phyloP scores from a whole-genome alignment of 2,888 invertebrate species.

The Petrophora chlorosata region DNA sequence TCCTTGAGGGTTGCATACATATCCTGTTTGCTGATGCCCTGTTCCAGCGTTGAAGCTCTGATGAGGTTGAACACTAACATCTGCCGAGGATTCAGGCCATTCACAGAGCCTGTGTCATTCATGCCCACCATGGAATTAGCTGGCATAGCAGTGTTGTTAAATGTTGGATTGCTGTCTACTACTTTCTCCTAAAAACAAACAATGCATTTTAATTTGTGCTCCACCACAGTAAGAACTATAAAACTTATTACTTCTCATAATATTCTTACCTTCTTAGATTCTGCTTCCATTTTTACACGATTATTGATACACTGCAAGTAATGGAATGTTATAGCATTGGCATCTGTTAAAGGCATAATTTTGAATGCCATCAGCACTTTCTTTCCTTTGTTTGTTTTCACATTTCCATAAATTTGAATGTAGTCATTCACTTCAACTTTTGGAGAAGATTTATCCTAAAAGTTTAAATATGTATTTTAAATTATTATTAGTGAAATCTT shows the following conservation, averaged over 20 bases:
- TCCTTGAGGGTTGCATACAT: conserved; percentile 73
- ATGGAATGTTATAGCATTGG: conserved; percentile 79
- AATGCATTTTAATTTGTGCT: no score
- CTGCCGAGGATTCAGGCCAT: conserved; percentile 75
- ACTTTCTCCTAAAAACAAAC: conserved; percentile 63
- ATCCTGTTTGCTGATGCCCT: conserved; percentile 78
- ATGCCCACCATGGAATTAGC: conserved; percentile 75
- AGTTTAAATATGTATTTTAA: neutral
- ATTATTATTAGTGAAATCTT: neutral
- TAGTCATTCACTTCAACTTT: conserved; percentile 79
- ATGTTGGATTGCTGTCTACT: conserved; percentile 52
- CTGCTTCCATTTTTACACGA: conserved; percentile 77
- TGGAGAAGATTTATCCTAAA: conserved; percentile 73
- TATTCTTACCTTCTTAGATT: conserved; percentile 76
- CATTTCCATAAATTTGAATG: conserved; percentile 76
- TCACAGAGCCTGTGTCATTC: conserved; percentile 61
- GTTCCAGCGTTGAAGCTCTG: conserved; percentile 70
- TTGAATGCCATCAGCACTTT: conserved; percentile 79
- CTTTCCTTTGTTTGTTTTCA: conserved; percentile 77
- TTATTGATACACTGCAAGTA: conserved; percentile 79
- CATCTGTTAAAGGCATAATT: conserved; percentile 73
- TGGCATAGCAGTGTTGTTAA: conserved; percentile 59
- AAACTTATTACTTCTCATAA: no score
- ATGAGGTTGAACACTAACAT: conserved; percentile 79
- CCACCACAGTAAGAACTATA: no score